These are phyloP conservation scores for Campylorhamphus procurvoides DNA, from an alignment of 2,113 vertebrate genomes.

Conservation along the genomic window DNA sequence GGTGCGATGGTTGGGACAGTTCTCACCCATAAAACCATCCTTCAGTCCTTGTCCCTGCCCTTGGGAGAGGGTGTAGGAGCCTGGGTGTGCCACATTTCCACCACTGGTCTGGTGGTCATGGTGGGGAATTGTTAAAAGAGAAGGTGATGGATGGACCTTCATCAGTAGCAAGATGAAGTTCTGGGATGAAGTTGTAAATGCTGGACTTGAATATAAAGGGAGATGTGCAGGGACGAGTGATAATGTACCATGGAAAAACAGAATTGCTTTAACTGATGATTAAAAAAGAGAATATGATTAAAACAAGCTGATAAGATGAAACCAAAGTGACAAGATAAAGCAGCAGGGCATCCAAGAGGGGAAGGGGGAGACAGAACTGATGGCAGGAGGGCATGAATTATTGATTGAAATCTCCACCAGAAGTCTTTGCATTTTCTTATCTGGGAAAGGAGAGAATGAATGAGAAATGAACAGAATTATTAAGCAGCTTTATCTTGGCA, in stretches of 20 bases:
- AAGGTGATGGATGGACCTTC: neutral
- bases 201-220: neutral
- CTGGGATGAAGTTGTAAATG: neutral
- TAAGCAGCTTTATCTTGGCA: constrained; percentile 31
- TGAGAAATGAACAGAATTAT: neutral
- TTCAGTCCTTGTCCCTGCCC: neutral
- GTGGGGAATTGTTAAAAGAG: neutral
- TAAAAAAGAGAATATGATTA: constrained; percentile 10
- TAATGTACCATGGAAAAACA: neutral
- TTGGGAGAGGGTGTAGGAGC: neutral
- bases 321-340: constrained; percentile 34
- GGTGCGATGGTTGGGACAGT: neutral
- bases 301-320: constrained; percentile 28
- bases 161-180: neutral
- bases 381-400: constrained; percentile 13
- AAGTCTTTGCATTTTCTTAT: constrained; percentile 34
- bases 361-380: neutral
- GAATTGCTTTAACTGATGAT: neutral
- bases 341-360: neutral
- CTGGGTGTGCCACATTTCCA: neutral
- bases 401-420: constrained; percentile 15
- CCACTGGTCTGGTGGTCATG: fast-evolving
- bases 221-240: neutral
- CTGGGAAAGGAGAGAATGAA: neutral
- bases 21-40: neutral